Conservation (phyloP, 2,113 vertebrate genomes). For the Indri indri region DNA sequence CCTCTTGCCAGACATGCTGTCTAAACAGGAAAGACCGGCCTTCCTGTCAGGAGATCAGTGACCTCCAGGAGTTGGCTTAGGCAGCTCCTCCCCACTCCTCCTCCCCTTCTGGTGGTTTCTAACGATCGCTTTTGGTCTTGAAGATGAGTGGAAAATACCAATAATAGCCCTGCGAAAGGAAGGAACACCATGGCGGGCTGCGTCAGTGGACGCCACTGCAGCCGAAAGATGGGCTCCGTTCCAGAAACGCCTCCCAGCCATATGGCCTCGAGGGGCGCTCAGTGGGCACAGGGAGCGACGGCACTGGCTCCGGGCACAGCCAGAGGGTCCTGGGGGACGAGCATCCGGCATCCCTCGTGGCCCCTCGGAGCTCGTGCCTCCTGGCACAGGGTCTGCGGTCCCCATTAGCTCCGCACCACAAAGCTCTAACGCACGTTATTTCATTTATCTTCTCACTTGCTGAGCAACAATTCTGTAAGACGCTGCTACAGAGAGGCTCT, state of each 20-base stretch:
- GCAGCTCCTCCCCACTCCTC: background rate
- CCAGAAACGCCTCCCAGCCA: constrained; percentile 50
- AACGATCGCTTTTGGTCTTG: constrained; percentile 77
- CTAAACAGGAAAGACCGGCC: constrained; percentile 82
- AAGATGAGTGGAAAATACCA: constrained; percentile 73
- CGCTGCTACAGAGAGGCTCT: rapidly evolving
- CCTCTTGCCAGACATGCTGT: constrained; percentile 77
- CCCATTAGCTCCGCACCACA: rapidly evolving
- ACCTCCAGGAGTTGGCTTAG: constrained; percentile 12
- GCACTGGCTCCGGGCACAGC: rapidly evolving
- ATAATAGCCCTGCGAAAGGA: constrained; percentile 75
- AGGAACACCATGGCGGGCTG: constrained; percentile 58
- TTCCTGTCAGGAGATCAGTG: constrained; percentile 77
- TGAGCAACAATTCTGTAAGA: rapidly evolving
- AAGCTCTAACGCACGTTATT: no score
- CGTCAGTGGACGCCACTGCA: constrained; percentile 29
- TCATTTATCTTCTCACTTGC: background rate
- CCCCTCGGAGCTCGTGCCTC: rapidly evolving
- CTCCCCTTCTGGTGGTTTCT: constrained; percentile 69
- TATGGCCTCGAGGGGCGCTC: rapidly evolving
- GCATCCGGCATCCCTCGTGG: rapidly evolving
- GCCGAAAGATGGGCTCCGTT: constrained; percentile 36
- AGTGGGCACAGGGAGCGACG: rapidly evolving
- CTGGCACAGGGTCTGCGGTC: background rate
- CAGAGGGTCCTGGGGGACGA: rapidly evolving